Conservation (phyloP, 2,113 vertebrate species). For the Sceloporus undulatus region DNA sequence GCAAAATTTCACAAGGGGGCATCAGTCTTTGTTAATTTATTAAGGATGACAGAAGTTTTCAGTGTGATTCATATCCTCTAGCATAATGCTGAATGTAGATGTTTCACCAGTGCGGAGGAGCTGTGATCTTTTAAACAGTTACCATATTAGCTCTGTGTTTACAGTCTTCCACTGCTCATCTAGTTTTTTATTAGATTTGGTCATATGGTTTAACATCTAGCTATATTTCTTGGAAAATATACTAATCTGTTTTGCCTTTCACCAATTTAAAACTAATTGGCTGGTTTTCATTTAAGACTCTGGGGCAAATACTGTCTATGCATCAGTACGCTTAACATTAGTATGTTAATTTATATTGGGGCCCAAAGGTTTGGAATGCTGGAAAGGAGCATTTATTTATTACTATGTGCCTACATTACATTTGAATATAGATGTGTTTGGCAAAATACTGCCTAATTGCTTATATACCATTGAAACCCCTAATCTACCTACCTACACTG, state of each 20-base stretch:
- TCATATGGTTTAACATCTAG: not conserved
- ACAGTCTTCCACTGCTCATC: not conserved
- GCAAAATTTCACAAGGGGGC: not conserved
- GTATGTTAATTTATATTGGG: slow-evolving; percentile 1
- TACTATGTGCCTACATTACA: not conserved
- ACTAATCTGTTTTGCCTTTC: not conserved
- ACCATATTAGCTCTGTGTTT: not conserved
- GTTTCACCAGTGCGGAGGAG: not conserved
- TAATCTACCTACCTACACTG: not conserved
- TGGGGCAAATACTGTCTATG: not conserved
- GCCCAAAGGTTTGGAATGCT: not conserved
- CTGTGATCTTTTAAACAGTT: slow-evolving; percentile 1
- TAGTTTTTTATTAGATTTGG: not conserved
- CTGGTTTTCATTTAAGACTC: not conserved
- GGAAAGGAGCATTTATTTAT: slow-evolving; percentile 1
- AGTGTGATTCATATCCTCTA: not conserved
- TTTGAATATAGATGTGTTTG: not conserved
- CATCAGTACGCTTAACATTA: slow-evolving; percentile 26
- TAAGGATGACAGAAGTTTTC: not conserved
- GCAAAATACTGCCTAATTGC: not conserved
- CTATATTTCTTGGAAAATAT: not conserved
- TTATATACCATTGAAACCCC: not conserved
- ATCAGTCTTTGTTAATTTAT: not conserved
- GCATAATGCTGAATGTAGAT: too few relatives aligned
- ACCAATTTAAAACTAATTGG: slow-evolving; percentile 4